Base-by-base conservation (phyloP, 2,888 invertebrate genomes). In the Mythimna lalbum region DNA sequence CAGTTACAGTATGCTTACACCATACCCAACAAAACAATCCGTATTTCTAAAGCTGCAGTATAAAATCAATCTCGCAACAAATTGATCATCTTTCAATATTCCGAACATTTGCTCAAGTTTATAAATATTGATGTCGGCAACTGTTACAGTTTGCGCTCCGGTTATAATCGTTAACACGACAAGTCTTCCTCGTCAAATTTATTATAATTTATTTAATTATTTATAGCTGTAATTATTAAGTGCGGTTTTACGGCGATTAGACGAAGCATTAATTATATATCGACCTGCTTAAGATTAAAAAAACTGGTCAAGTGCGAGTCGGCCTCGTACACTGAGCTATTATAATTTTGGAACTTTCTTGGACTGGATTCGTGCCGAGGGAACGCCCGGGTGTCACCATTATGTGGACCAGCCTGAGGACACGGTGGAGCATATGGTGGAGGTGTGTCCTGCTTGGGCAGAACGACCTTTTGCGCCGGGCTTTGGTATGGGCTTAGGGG, bases 91-190 rank as follows among this genome's bases (percentile, higher is more conserved):
- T 75, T 27, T 47, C 19, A 55, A 61, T 61, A 33, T 21, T 63
- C 7, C 17, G 14, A 59, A 74, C 39, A 61, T 43, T 23, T 14
- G 23, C 6, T 63, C 17, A 27, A 50, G 14, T 27, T 49, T 23
- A 76, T 76, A 55, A 76, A 76, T 76, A 76, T 76, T 5, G 19
- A 76, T 76, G 56, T 49, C 23, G 12, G 17, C 49, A 57, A 61
- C 69, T 63, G 69, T 64, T 52, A 52, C 56, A 64, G 23, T 31
- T 47, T 14, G 33, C 39, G 14, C 43, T 33, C 31, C 63, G 21
- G 49, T 27, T 49, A 49, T 49, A 49, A 49, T n/a, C 6, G 27
- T 19, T 33, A 31, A 57, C 60, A 0, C 14, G 64, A 53, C 63
- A 12, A 49, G 23, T 73, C 60, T 33, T 31, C n/a, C 33, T 33